These are phyloP conservation scores for Labeo catla DNA, from an alignment of 2,113 vertebrate genomes.

Conservation along the genomic window DNA sequence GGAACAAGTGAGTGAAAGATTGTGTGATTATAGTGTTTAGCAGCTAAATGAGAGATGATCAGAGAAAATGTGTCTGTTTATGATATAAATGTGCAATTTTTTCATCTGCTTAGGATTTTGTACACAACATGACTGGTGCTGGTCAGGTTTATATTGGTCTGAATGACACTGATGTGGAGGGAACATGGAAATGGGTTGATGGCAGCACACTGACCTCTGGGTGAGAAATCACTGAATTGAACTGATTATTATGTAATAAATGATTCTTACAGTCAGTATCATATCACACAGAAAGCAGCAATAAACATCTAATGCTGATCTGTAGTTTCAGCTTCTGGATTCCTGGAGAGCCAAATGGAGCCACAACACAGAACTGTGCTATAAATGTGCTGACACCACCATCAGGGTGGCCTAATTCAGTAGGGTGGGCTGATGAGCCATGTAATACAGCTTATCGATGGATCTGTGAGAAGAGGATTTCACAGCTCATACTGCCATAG, in stretches of 20 bases:
- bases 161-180: too few relatives aligned
- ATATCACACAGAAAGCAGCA: background rate
- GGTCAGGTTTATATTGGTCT: too few relatives aligned
- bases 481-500: background rate
- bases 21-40: background rate
- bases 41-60: background rate
- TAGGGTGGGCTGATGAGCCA: background rate
- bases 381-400: too few relatives aligned
- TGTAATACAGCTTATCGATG: background rate
- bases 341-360: background rate
- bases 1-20: background rate
- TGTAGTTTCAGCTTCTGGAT: background rate
- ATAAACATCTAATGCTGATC: background rate
- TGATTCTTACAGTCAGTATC: conserved; percentile 27
- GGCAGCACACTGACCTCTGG: too few relatives aligned
- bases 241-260: too few relatives aligned
- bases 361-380: background rate
- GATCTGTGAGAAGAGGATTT: background rate
- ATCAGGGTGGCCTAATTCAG: background rate
- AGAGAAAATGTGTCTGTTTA: too few relatives aligned
- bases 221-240: too few relatives aligned
- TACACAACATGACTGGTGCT: too few relatives aligned
- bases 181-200: too few relatives aligned
- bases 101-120: too few relatives aligned
- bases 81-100: too few relatives aligned